Evolutionary conservation across 1,140 invertebrate genomes (phyloP).

Genomic region (Dryas iulia): DNA sequence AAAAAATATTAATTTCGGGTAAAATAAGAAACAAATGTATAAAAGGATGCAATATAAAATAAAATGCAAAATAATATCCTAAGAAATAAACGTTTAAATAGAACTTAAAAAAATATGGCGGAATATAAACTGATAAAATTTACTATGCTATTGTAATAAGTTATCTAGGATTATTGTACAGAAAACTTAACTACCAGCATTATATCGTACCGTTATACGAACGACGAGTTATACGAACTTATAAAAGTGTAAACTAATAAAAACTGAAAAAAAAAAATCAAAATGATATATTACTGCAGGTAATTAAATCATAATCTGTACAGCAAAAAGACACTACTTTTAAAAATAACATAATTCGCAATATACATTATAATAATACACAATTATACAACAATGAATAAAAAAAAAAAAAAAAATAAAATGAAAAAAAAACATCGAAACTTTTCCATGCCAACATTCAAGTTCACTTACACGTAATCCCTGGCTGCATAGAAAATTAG

Average conservation of each 20-base stretch:
- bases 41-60: not conserved
- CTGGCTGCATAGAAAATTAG: slow-evolving; percentile 43
- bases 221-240: too few species aligned
- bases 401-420: slow-evolving; percentile 15
- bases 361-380: not conserved
- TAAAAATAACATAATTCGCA: not conserved
- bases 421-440: slow-evolving; percentile 1
- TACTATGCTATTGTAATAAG: too few species aligned
- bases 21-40: slow-evolving; percentile 19
- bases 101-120: not conserved
- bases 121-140: not conserved
- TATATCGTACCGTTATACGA: too few species aligned
- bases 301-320: not conserved
- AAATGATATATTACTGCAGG: too few species aligned
- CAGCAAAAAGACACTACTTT: not conserved
- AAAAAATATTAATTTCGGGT: slow-evolving; percentile 15
- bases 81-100: not conserved
- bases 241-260: too few species aligned
- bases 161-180: too few species aligned
- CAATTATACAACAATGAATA: not conserved
- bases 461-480: slow-evolving; percentile 53
- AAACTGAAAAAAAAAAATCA: too few species aligned
- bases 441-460: slow-evolving; percentile 18
- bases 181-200: not conserved
- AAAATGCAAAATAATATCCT: too few species aligned